Evolutionary conservation across 2,797 vertebrate species (phyloP).

Genomic region (Acridotheres tristis): DNA sequence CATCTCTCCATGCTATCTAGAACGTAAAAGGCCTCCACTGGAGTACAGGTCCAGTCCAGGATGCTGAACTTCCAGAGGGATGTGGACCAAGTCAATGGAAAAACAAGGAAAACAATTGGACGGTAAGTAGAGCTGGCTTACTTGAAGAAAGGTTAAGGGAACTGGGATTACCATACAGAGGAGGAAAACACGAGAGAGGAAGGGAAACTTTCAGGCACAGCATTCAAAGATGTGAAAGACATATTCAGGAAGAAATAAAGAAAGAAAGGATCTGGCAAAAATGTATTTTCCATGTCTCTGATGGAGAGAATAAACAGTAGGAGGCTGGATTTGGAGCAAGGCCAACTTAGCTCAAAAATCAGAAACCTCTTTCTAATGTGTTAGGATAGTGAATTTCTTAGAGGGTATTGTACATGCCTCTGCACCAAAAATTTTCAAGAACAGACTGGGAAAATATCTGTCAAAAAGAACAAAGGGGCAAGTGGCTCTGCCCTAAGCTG

Average conservation of each 20-base stretch:
- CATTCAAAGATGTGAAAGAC: background rate
- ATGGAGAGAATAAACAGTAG: background rate
- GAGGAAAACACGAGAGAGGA: fast-evolving
- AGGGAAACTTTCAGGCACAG: background rate
- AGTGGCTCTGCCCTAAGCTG: background rate
- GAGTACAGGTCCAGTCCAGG: background rate
- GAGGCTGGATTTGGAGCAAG: background rate
- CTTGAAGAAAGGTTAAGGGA: background rate
- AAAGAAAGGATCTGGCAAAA: background rate
- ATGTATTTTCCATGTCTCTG: background rate
- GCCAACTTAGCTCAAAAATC: background rate
- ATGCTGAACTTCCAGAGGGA: background rate
- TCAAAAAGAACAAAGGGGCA: background rate
- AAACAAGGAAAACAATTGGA: background rate
- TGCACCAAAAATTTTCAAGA: background rate
- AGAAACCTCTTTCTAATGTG: background rate
- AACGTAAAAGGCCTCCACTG: background rate
- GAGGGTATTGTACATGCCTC: background rate
- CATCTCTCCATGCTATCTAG: background rate
- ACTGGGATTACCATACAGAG: background rate
- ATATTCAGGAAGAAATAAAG: background rate
- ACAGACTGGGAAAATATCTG: background rate
- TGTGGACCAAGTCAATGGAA: background rate
- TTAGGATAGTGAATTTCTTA: background rate
- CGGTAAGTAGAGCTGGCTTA: background rate